phyloP scores from a whole-genome alignment of 30 jellyfish, hydroid and myxozoan species.

The Mastigias papua region DNA sequence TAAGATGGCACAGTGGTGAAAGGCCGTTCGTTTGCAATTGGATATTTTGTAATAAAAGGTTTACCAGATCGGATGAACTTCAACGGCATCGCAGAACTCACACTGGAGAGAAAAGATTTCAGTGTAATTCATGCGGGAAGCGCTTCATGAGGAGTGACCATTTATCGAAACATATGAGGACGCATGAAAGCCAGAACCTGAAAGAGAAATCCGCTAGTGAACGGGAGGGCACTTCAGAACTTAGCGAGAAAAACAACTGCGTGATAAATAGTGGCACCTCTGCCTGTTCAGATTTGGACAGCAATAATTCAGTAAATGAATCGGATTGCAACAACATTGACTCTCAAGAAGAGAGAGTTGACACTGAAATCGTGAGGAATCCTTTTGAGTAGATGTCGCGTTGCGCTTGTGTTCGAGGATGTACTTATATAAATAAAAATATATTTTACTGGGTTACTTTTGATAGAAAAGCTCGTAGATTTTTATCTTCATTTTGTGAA shows the following conservation, averaged over 20 bases:
- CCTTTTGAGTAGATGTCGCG: constrained; percentile 57
- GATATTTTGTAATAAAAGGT: constrained; percentile 95
- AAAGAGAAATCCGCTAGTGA: constrained; percentile 67
- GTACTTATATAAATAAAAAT: neutral
- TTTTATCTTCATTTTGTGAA: constrained; percentile 27
- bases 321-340: constrained; percentile 3
- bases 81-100: constrained; percentile 99
- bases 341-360: constrained; percentile 21
- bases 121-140: constrained; percentile 95
- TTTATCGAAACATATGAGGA: constrained; percentile 97
- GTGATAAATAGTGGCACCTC: too few relatives aligned
- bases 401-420: neutral
- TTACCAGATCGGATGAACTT: constrained; percentile 98
- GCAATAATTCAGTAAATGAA: neutral
- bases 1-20: constrained; percentile 99
- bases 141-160: constrained; percentile 98
- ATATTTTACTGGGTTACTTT: constrained; percentile 48
- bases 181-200: constrained; percentile 86
- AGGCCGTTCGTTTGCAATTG: constrained; percentile 99
- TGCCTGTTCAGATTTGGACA: constrained; percentile 44
- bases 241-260: constrained; percentile 37
- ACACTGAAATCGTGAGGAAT: constrained; percentile 64
- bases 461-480: constrained; percentile 59
- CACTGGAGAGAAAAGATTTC: constrained; percentile 99
- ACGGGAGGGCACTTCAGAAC: constrained; percentile 37